Evolutionary conservation across 2,888 invertebrate species (phyloP).

Genomic region (Drosophila buzzatii): DNA sequence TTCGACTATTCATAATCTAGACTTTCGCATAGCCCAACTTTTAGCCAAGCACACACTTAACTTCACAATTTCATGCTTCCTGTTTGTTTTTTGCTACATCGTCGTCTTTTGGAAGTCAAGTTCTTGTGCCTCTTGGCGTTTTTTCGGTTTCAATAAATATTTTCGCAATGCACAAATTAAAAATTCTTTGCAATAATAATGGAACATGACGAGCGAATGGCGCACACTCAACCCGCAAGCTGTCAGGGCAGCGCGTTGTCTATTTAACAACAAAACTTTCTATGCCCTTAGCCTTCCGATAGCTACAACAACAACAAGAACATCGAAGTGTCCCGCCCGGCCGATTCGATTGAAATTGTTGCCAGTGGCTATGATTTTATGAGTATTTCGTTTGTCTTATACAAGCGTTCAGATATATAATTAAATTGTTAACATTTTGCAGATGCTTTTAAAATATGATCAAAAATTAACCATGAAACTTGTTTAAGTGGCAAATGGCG

Average conservation of each 20-base stretch:
- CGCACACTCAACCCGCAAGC: conserved; percentile 41
- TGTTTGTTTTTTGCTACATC: conserved; percentile 25
- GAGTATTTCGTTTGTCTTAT: conserved; percentile 66
- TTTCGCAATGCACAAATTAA: conserved; percentile 79
- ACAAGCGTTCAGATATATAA: conserved; percentile 64
- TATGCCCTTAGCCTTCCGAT: conserved; percentile 57
- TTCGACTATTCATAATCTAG: not conserved
- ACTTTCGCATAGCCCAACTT: not conserved
- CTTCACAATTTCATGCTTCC: not conserved
- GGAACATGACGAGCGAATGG: conserved; percentile 40
- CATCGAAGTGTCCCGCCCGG: conserved; percentile 51
- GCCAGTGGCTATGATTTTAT: conserved; percentile 77
- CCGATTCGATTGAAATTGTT: conserved; percentile 79
- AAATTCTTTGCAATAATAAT: conserved; percentile 73
- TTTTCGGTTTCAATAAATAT: conserved; percentile 80
- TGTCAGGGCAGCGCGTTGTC: conserved; percentile 42
- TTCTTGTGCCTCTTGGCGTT: conserved; percentile 62
- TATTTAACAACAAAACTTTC: conserved; percentile 71
- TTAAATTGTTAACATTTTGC: conserved; percentile 73
- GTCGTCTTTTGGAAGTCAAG: conserved; percentile 38
- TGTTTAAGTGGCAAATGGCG: conserved; percentile 32
- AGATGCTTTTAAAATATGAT: conserved; percentile 45
- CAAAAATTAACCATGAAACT: conserved; percentile 48
- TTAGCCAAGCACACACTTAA: not conserved
- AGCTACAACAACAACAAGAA: conserved; percentile 35